phyloP scores from a whole-genome alignment of 64 coral and sea anemone species.

The Actinia equina region DNA sequence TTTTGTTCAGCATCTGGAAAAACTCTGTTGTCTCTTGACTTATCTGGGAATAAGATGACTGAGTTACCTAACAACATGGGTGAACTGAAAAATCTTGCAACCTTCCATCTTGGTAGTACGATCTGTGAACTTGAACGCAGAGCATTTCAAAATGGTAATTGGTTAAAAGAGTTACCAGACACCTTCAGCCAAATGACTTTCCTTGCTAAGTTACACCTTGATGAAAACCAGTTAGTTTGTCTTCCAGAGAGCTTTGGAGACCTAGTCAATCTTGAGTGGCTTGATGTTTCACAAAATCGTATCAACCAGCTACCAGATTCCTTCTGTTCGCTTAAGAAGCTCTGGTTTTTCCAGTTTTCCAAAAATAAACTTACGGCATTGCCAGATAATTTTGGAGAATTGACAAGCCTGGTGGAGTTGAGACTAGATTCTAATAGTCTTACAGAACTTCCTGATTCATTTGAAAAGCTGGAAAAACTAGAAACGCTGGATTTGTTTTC shows the following conservation, averaged over 20 bases:
- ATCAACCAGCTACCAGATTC: conserved; percentile 63
- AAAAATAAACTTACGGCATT: conserved; percentile 69
- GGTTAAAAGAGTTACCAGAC: conserved; percentile 67
- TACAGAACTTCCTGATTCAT: conserved; percentile 61
- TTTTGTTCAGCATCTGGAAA: conserved; percentile 58
- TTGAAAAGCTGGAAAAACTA: conserved; percentile 62
- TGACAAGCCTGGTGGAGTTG: conserved; percentile 64
- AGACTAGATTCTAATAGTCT: conserved; percentile 77
- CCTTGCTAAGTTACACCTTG: conserved; percentile 74
- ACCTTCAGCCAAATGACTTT: conserved; percentile 71
- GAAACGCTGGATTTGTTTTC: conserved; percentile 88
- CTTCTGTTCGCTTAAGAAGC: conserved; percentile 70
- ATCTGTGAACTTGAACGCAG: conserved; percentile 92
- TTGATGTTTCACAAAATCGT: conserved; percentile 89
- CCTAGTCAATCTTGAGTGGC: conserved; percentile 78
- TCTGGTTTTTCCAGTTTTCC: conserved; percentile 94
- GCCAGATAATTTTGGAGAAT: conserved; percentile 88
- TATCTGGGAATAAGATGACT: conserved; percentile 83
- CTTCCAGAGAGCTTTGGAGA: conserved; percentile 79
- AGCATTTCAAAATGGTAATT: conserved; percentile 98
- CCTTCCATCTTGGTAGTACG: conserved; percentile 82
- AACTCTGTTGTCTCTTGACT: conserved; percentile 61
- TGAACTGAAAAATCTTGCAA: conserved; percentile 63
- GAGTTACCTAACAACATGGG: conserved; percentile 75
- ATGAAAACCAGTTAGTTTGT: conserved; percentile 82